phyloP scores from a whole-genome alignment of 1,140 invertebrate genomes.

The Drosophila mojavensis region DNA sequence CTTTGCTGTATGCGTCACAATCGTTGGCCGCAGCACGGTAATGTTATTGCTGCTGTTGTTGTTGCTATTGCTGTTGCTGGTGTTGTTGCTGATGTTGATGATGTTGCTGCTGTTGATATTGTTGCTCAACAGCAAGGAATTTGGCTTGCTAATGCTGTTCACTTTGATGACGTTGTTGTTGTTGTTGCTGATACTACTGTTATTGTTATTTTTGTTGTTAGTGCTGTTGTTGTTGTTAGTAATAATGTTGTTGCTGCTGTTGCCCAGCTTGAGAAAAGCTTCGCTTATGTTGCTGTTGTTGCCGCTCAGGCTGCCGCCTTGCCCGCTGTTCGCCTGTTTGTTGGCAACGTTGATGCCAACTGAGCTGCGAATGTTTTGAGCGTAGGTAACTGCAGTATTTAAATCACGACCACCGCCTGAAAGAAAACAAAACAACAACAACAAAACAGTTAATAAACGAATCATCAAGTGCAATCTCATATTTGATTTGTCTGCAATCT shows the following conservation, averaged over 20 bases:
- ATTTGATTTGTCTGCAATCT: too few relatives aligned
- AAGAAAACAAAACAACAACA: not conserved
- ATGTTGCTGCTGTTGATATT: slow-evolving; percentile 14
- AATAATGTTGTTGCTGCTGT: slow-evolving; percentile 46
- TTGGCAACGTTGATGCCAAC: slow-evolving; percentile 42
- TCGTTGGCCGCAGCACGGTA: slow-evolving; percentile 29
- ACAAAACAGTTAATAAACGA: too few relatives aligned
- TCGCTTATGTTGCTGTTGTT: slow-evolving; percentile 26
- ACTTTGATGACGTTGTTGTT: slow-evolving; percentile 7
- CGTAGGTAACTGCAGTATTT: slow-evolving; percentile 89
- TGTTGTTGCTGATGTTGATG: slow-evolving; percentile 22
- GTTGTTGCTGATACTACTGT: slow-evolving; percentile 22
- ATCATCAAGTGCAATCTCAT: too few relatives aligned
- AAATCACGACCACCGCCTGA: slow-evolving; percentile 92
- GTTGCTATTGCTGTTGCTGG: slow-evolving; percentile 5
- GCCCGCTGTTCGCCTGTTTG: slow-evolving; percentile 23
- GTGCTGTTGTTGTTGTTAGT: slow-evolving; percentile 15
- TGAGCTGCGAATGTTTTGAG: slow-evolving; percentile 82
- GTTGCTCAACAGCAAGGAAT: slow-evolving; percentile 24
- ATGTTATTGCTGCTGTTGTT: slow-evolving; percentile 13
- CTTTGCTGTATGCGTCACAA: slow-evolving; percentile 40
- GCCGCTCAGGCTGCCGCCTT: slow-evolving; percentile 8
- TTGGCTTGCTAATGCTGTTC: slow-evolving; percentile 16
- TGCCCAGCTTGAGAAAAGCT: slow-evolving; percentile 46
- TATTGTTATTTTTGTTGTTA: slow-evolving; percentile 22